Evolutionary conservation across 1,140 invertebrate species (phyloP), one percentile per base, ranked within the genome.

Genomic region (Aethina tumida): DNA sequence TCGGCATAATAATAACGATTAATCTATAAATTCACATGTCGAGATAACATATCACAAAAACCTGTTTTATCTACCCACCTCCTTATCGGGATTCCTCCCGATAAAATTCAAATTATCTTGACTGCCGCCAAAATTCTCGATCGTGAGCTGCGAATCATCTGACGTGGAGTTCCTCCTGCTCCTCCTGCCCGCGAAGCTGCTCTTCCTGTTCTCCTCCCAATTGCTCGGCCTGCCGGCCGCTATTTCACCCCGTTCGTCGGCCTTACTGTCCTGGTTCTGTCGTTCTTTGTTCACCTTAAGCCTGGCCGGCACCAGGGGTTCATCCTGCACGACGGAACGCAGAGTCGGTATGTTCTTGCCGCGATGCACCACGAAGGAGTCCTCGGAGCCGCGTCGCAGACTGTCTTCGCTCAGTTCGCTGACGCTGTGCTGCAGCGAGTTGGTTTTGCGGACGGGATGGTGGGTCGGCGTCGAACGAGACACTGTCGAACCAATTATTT

Each of bases 71-170:
- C 60, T 66, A 39, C 65, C 64, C 14, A 71, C 59, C 50, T 73
- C 81, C 61, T 89, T 89, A 61, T 86, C 83, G 0, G 83, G 81
- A 68, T 89, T 74, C 10, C 69, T 56, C 0, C 74, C 74, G 24
- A 74, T 67, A 51, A 76, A 76, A 60, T 77, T 76, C 27, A 82
- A 56, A 39, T 81, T 74, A 58, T 83, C 85, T 69, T 87, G 83
- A 50, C 77, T 84, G 29, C 85, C 88, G 17, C 88, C 87, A 65
- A 93, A 90, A 63, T 93, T 91, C 67, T 93, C 88, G 17, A 91
- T 81, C 0, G 87, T 91, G 41, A 93, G 63, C 61, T 90, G 81
- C 17, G 85, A 90, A 55, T 91, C 87, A 55, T 91, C 88, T 22
- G 81, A 79, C 29, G 86, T 70, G 26, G 86, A 91, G 58, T 88